These are phyloP conservation scores for Acrobasis suavella DNA, from an alignment of 2,888 invertebrate species.

Conservation along the genomic window DNA sequence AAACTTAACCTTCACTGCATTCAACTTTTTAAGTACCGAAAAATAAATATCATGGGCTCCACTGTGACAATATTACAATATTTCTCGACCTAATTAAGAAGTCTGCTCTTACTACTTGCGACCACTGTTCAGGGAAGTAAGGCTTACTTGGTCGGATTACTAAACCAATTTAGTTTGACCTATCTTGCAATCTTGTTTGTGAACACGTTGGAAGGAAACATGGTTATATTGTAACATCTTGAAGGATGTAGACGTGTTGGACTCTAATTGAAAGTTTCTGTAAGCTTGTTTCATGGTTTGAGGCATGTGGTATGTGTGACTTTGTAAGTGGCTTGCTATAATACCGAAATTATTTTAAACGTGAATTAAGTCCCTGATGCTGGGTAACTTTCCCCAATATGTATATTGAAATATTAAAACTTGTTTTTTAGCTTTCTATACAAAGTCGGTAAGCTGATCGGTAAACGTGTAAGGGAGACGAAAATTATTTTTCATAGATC, in stretches of 20 bases:
- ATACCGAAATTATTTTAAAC: too few species aligned
- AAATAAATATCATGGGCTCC: conserved; percentile 36
- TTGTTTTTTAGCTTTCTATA: too few species aligned
- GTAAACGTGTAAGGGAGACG: too few species aligned
- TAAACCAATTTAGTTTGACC: conserved; percentile 29
- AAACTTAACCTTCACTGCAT: conserved; percentile 33
- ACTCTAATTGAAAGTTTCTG: conserved; percentile 20
- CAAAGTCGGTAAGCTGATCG: too few species aligned
- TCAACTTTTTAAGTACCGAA: conserved; percentile 36
- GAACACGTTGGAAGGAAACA: neutral
- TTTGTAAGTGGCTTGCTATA: too few species aligned
- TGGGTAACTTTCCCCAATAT: too few species aligned
- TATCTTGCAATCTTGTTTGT: neutral
- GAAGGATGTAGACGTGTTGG: conserved; percentile 22
- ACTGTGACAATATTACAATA: conserved; percentile 31
- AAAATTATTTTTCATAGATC: too few species aligned
- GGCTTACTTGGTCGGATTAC: conserved; percentile 34
- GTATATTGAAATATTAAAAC: too few species aligned
- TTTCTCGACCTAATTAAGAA: conserved; percentile 49
- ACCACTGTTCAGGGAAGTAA: conserved; percentile 35
- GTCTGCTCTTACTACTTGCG: conserved; percentile 34
- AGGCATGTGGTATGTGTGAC: too few species aligned
- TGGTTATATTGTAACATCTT: neutral
- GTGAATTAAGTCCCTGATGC: too few species aligned
- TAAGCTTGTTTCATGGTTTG: conserved; percentile 30